These are phyloP conservation scores for Falco naumanni DNA, from an alignment of 2,797 vertebrate species.

Conservation along the genomic window DNA sequence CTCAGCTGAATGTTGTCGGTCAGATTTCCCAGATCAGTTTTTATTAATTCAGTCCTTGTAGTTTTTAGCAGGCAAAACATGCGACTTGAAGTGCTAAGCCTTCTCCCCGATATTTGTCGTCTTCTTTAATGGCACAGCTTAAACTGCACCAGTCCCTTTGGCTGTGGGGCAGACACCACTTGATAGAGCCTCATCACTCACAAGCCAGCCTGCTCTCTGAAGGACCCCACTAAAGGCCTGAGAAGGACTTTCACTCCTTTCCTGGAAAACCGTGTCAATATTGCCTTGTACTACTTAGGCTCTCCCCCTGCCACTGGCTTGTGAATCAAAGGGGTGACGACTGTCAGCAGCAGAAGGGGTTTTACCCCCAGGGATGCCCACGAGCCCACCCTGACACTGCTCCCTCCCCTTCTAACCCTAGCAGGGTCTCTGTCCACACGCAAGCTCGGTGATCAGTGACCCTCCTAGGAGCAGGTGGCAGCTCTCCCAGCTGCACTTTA, in stretches of 20 bases:
- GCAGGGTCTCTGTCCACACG: not conserved
- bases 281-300: not conserved
- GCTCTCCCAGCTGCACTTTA: not conserved
- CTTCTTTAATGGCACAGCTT: not conserved
- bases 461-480: not conserved
- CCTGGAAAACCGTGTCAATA: not conserved
- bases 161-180: not conserved
- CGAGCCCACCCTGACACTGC: rapidly evolving
- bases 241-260: not conserved
- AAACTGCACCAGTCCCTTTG: not conserved
- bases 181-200: not conserved
- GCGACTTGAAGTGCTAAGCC: not conserved
- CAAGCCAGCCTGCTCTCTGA: not conserved
- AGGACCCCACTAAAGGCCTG: not conserved
- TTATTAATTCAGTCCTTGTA: not conserved
- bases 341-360: not conserved
- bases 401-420: not conserved
- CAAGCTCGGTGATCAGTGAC: not conserved
- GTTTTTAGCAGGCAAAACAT: not conserved
- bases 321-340: not conserved
- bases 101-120: not conserved
- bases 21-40: not conserved
- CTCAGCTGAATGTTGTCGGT: not conserved
- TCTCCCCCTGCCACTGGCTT: not conserved
- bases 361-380: not conserved